Percentiles rank a stretch among this genome's conserved stretches.
phyloP scores from a whole-genome alignment of 2,888 invertebrate species.

The Athrips mouffetella region DNA sequence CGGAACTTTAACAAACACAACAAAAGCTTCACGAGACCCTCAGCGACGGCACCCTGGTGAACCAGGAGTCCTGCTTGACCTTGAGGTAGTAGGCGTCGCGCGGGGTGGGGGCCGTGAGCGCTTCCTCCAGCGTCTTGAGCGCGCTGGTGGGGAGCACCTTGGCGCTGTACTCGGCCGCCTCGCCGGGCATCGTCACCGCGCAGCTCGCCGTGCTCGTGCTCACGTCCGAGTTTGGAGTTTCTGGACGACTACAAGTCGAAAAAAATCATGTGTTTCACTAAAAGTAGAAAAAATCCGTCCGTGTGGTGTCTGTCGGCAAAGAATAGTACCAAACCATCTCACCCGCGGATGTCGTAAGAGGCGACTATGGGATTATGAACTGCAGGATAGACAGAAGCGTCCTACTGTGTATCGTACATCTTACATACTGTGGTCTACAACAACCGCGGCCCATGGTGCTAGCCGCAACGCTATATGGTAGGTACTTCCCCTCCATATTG shows the following conservation, averaged over 20 bases:
- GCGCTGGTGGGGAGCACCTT: slow-evolving; percentile 80
- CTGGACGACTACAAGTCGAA: slow-evolving; percentile 57
- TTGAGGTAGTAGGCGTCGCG: slow-evolving; percentile 74
- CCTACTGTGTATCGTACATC: too few species aligned
- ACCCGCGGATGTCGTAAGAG: too few species aligned
- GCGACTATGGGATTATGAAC: too few species aligned
- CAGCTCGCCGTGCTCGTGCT: slow-evolving; percentile 62
- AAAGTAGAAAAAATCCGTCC: too few species aligned
- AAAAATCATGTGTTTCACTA: too few species aligned
- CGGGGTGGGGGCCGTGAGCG: slow-evolving; percentile 77
- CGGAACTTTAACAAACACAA: background rate
- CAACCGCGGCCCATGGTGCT: too few species aligned
- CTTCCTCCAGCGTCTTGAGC: slow-evolving; percentile 80
- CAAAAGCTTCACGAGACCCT: slow-evolving; percentile 39
- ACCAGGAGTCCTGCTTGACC: slow-evolving; percentile 73
- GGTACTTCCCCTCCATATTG: too few species aligned
- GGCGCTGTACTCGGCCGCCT: slow-evolving; percentile 81
- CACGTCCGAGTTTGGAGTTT: slow-evolving; percentile 67
- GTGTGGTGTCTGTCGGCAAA: too few species aligned
- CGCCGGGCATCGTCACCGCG: slow-evolving; percentile 74
- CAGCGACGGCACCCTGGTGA: slow-evolving; percentile 72
- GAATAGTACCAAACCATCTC: too few species aligned
- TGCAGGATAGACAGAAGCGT: too few species aligned
- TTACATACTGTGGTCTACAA: too few species aligned
- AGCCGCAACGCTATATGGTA: too few species aligned